Evolutionary conservation across 2,888 invertebrate species (phyloP).

Genomic region (Drosophila borealis): DNA sequence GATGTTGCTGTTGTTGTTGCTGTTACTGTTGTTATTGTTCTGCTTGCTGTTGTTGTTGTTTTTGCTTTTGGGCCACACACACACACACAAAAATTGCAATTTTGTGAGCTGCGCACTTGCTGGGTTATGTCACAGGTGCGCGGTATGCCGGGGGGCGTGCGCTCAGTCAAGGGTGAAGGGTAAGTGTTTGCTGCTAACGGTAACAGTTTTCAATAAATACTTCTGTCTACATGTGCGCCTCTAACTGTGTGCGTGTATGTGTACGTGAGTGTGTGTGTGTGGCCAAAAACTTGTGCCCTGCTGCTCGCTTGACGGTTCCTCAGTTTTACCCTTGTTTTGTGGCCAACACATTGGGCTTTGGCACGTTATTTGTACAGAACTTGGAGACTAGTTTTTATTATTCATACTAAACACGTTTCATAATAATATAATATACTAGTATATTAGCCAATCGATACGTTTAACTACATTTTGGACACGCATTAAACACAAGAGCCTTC

Average conservation of each 20-base stretch:
- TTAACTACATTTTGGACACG: conserved; percentile 4
- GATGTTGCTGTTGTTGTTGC: neutral
- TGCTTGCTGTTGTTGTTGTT: conserved; percentile 19
- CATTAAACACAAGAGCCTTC: conserved; percentile 11
- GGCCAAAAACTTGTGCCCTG: conserved; percentile 69
- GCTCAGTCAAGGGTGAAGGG: conserved; percentile 12
- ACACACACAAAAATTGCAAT: conserved; percentile 64
- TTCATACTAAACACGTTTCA: conserved; percentile 3
- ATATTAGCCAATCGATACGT: conserved; percentile 27
- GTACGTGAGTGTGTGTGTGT: conserved; percentile 35
- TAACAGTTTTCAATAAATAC: conserved; percentile 79
- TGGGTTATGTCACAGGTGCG: conserved; percentile 21
- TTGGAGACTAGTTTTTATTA: neutral
- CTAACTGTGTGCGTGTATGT: conserved; percentile 13
- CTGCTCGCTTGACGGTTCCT: conserved; percentile 75
- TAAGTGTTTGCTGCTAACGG: conserved; percentile 75
- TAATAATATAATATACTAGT: conserved; percentile 5
- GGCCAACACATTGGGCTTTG: conserved; percentile 54
- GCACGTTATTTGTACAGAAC: conserved; percentile 40
- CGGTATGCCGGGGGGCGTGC: neutral
- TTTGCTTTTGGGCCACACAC: conserved; percentile 42
- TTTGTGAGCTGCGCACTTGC: conserved; percentile 29
- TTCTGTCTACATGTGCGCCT: conserved; percentile 56
- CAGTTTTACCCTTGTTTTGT: conserved; percentile 44
- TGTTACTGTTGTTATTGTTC: conserved; percentile 2